Base-by-base conservation (phyloP, 2,888 invertebrate genomes). In the Drosophila infuscata region DNA sequence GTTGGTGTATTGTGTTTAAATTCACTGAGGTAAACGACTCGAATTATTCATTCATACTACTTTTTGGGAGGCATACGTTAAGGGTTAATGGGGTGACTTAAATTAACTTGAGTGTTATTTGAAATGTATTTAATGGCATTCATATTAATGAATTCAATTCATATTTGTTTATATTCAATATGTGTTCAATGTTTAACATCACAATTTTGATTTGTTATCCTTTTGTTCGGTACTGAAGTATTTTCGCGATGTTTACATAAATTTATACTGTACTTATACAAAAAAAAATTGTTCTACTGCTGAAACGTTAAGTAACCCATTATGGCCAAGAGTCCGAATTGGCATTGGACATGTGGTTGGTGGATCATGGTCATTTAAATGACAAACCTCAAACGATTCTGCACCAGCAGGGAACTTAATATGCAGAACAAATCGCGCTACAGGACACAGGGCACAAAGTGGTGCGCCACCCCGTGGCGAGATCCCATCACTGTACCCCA, bases 381-480 rank as follows among this genome's bases (percentile, higher is more conserved):
- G 74, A 71, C 67, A 75, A 70, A 53, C 59, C 59, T 53, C 64
- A 57, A 65, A 53, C 46, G 63, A 57, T 57, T 58, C 61, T 65
- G 53, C 63, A 53, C 69, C 79, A 71, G 71, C 65, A 52, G 82
- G 62, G 73, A 71, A 75, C 77, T 81, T 80, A 82, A 81, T 81
- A 81, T 82, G 81, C 82, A 82, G 74, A 73, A 82, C 82, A 83
- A 83, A 82, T 82, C 81, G 82, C 82, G 60, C 82, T 60, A 62
- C 82, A 74, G 75, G 82, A 78, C 35, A 58, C 66, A 52, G 60
- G 54, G 58, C 62, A 67, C 53, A 33, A 35, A 75, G 61, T 71
- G 67, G 71, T 57, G 51, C 46, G 38, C 35, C 57, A 41, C 54
- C 77, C 77, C 67, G 51, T 60, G 53, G 66, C 35, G 78, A 61